Percentiles rank a stretch among this genome's conserved stretches.
Conservation (phyloP, 2,888 invertebrate species). For the Blera fallax region DNA sequence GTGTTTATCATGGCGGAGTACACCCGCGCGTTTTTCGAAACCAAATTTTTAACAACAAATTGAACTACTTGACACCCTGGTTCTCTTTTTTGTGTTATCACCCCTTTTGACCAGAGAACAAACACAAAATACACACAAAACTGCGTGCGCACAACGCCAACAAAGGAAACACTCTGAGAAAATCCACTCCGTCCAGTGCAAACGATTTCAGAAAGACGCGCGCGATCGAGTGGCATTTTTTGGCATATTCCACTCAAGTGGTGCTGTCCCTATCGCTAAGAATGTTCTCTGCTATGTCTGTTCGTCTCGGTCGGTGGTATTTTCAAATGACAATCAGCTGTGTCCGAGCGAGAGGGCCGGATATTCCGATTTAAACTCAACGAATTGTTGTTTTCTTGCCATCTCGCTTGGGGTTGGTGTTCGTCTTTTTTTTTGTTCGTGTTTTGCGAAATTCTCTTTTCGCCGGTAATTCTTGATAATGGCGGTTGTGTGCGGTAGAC, state of each 20-base stretch:
- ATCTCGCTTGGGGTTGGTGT: constrained; percentile 5
- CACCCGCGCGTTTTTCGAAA: neutral
- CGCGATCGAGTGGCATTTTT: constrained; percentile 63
- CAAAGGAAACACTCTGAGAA: constrained; percentile 64
- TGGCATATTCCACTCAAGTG: constrained; percentile 13
- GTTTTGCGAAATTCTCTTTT: constrained; percentile 58
- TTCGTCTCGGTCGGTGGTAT: neutral
- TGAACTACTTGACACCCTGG: neutral
- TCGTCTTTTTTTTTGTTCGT: neutral
- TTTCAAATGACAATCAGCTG: neutral
- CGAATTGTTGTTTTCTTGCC: constrained; percentile 33
- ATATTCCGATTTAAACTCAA: constrained; percentile 3
- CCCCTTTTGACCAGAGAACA: constrained; percentile 8
- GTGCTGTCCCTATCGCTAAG: constrained; percentile 33
- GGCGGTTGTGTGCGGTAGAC: neutral
- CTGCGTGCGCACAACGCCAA: constrained; percentile 71
- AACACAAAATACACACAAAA: constrained; percentile 47
- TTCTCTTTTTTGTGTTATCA: neutral
- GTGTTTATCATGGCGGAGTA: constrained; percentile 75
- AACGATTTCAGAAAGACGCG: constrained; percentile 45
- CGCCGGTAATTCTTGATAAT: constrained; percentile 39
- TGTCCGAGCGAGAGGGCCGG: neutral
- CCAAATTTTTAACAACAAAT: neutral
- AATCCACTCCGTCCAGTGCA: constrained; percentile 37
- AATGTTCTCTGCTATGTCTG: constrained; percentile 36